A percentile compares a stretch with the other conserved stretches of the same genome.
phyloP scores from a whole-genome alignment of 2,113 vertebrate genomes.

The Dipodomys ordii region DNA sequence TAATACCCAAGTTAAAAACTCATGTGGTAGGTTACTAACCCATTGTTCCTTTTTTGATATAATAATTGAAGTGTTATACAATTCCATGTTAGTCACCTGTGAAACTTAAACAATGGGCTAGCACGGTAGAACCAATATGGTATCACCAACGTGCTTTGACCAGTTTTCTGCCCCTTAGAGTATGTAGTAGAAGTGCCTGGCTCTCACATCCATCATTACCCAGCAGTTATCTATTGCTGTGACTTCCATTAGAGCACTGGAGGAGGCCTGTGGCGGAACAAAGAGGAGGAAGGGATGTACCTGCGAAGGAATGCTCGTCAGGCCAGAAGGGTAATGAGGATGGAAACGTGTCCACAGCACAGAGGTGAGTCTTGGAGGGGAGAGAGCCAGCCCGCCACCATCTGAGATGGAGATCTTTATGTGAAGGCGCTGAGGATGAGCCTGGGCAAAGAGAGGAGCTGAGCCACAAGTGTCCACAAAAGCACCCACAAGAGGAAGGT shows the following conservation, averaged over 20 bases:
- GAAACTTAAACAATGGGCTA: background rate
- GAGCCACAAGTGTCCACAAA: background rate
- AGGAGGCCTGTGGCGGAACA: background rate
- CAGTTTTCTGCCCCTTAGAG: background rate
- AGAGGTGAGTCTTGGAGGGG: background rate
- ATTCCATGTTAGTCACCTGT: background rate
- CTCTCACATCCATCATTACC: background rate
- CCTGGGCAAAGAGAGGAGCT: background rate
- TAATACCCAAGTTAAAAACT: background rate
- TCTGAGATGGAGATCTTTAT: background rate
- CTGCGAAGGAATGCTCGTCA: background rate
- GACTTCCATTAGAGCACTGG: background rate
- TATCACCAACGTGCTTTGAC: background rate
- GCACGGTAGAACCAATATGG: background rate
- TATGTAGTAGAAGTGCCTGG: background rate
- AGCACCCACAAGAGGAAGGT: background rate
- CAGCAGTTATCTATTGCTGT: too few species aligned
- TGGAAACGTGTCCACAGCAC: background rate
- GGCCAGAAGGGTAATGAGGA: background rate
- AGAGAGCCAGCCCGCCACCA: background rate
- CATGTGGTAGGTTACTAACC: background rate
- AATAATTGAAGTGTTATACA: background rate
- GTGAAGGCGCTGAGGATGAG: background rate
- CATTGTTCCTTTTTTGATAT: background rate
- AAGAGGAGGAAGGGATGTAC: background rate